Base-by-base conservation (phyloP, 2,888 invertebrate species). In the Brachypalpus laphriformis region DNA sequence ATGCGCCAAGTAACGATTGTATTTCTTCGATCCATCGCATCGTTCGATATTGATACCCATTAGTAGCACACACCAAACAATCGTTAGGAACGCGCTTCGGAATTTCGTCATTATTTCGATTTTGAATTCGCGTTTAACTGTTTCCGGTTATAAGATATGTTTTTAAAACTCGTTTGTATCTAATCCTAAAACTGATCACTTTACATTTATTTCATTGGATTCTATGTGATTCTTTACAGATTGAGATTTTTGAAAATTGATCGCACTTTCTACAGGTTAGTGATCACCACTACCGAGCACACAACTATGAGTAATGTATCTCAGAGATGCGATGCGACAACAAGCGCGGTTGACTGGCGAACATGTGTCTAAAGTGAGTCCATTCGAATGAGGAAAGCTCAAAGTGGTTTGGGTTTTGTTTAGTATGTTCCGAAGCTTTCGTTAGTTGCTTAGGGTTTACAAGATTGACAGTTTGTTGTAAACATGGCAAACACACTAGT, bases 1-100 rank as follows among this genome's bases (percentile, higher is more conserved):
- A 87, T 91, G 90, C 59, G 89, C 88, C 88, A 92, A 89, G 88
- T 91, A 92, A 57, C 91, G 91, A 89, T 91, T 91, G 74, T 91
- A 92, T 81, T 91, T 91, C 56, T 89, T 90, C 8, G 91, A 89
- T 54, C 88, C 87, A 14, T 61, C 40, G 54, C 85, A 71, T n/a
- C 47, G 51, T 11, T 76, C 45, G 25, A 75, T 34, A 31, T 47
- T 66, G 45, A 9, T 42, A 42, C 45, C 22, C 1, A 54, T 16
- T 8, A 85, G 45, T 2, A 76, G 47, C 47, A 66, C 54, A 61
- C 70, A 65, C 14, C 65, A 81, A 66, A 75, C 37, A 11, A 71
- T 66, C 66, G 70, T 65, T 47, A 66, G 47, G 8, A 66, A 51
- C 9, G 45, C 57, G 25, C 28, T 71, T 59, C 47, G 75, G 1